Conservation (phyloP, 2,888 invertebrate genomes). For the Acheta domesticus region DNA sequence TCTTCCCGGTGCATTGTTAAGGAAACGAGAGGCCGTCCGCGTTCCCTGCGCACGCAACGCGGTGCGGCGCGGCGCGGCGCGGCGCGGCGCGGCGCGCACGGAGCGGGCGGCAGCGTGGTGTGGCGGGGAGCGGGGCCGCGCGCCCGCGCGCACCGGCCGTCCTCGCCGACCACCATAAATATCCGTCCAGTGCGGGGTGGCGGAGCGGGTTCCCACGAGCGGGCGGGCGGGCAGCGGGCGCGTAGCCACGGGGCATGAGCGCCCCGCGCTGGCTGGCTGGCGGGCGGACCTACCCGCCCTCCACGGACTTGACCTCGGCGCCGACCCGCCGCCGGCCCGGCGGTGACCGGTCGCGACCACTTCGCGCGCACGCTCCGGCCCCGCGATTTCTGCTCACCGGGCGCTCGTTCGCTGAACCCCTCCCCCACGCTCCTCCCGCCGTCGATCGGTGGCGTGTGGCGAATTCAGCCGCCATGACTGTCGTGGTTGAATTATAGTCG, state of each 20-base stretch:
- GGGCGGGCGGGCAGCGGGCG: neutral
- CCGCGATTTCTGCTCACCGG: neutral
- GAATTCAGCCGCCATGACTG: constrained; percentile 3
- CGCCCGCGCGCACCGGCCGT: neutral
- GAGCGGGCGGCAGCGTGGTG: neutral
- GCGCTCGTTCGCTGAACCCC: neutral
- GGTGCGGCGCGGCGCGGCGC: neutral
- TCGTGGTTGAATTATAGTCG: neutral
- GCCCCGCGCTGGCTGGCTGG: no score
- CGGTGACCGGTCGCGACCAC: neutral
- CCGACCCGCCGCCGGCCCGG: neutral
- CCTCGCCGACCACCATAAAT: neutral
- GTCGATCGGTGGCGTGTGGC: neutral
- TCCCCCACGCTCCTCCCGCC: neutral
- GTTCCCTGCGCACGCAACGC: neutral
- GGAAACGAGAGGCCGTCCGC: neutral
- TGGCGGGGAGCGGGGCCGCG: neutral
- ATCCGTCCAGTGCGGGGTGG: constrained; percentile 1
- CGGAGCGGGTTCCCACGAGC: neutral
- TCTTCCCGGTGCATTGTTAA: neutral
- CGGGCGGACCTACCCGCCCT: neutral
- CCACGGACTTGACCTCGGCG: neutral
- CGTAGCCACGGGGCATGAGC: no score
- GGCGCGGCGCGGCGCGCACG: neutral
- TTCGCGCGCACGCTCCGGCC: neutral